Base-by-base conservation (phyloP, 2,888 invertebrate species). In the Augiades crinisus region DNA sequence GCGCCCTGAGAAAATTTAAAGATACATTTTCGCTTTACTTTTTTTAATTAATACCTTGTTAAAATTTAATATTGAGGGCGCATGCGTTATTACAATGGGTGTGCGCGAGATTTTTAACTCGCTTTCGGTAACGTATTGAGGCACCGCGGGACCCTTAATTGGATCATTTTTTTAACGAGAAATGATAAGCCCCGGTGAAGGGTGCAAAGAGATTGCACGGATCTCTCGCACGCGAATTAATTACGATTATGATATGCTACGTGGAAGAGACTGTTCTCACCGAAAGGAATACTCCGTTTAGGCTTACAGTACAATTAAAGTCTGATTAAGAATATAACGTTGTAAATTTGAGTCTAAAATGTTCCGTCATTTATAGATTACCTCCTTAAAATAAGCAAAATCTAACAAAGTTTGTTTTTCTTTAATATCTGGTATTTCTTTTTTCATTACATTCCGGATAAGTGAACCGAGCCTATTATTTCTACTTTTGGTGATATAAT, bases 41-140 rank as follows among this genome's bases (percentile, higher is more conserved):
- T 89, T 89, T 88, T 89, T 87, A 88, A 88, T 89, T 89, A 87
- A 88, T 89, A 88, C 89, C 89, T 89, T 89, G 89, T 89, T 89
- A 89, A 89, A 88, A 86, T 88, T 88, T 88, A 87, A 89, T 89
- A 88, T 88, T 81, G 87, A 86, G 84, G 79, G 81, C 86, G 81
- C 77, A 85, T 78, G 75, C 83, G 83, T 87, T 87, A 87, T 87
- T 88, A 88, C 88, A 86, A 87, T 88, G 88, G 88, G 87, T 86
- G 84, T 86, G 84, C 83, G 80, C 66, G 75, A 81, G 83, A 81
- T 84, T 81, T 51, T 82, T 79, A 87, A 86, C 84, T 78, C 70
- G 76, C 75, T 76, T 77, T 80, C 74, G 81, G 86, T 87, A 83
- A 86, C 85, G 78, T 87, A 88, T 86, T 81, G 85, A 80, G 72